phyloP scores from a whole-genome alignment of 2,888 invertebrate genomes.

The Buathra laborator region DNA sequence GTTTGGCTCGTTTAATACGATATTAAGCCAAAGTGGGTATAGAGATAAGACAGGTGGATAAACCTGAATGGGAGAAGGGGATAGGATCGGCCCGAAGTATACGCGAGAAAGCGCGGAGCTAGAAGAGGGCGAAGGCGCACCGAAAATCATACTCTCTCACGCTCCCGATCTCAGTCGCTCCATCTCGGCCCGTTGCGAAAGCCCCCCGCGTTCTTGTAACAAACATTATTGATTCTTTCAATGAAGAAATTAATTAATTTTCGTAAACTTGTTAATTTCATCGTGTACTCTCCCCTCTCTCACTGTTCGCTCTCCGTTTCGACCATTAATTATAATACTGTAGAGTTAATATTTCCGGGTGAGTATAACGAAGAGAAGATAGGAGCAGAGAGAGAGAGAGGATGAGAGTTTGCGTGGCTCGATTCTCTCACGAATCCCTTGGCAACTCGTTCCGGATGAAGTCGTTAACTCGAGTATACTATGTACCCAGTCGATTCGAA shows the following conservation, averaged over 20 bases:
- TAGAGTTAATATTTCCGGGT: slow-evolving; percentile 17
- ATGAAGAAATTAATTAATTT: slow-evolving; percentile 32
- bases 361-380: neutral
- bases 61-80: slow-evolving; percentile 19
- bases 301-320: neutral
- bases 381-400: neutral
- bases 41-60: slow-evolving; percentile 54
- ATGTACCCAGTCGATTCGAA: slow-evolving; percentile 34
- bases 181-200: neutral
- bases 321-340: neutral
- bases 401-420: slow-evolving; percentile 3
- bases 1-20: slow-evolving; percentile 44
- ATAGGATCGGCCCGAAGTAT: slow-evolving; percentile 21
- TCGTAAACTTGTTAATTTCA: slow-evolving; percentile 32
- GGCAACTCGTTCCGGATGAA: slow-evolving; percentile 41
- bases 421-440: slow-evolving; percentile 34
- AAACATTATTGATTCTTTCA: slow-evolving; percentile 45
- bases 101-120: slow-evolving; percentile 3
- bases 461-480: slow-evolving; percentile 47
- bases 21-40: slow-evolving; percentile 46
- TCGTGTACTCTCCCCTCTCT: neutral
- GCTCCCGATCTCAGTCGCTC: neutral
- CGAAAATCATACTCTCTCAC: slow-evolving; percentile 31
- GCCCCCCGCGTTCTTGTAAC: neutral
- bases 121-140: slow-evolving; percentile 15